A percentile compares a stretch with the other conserved stretches of the same genome.
Evolutionary conservation across 2,113 vertebrate species (phyloP).

Genomic region (Prionailurus viverrinus): DNA sequence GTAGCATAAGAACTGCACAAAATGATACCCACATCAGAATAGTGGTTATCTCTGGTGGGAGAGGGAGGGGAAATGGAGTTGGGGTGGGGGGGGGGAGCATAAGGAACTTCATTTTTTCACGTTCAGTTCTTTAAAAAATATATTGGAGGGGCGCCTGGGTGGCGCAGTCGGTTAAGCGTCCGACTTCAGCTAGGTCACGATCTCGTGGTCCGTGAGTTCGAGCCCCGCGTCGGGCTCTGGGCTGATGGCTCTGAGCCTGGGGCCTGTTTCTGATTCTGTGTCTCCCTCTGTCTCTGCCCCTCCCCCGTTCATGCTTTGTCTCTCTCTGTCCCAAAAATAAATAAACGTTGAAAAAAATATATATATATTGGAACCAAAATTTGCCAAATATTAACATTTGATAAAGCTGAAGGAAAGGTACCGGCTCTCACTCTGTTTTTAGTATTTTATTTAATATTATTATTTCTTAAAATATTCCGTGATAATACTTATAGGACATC

Average conservation of each 20-base stretch:
- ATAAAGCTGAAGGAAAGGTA: neutral
- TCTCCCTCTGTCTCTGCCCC: too few relatives aligned
- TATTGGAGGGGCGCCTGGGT: neutral
- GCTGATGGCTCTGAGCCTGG: too few relatives aligned
- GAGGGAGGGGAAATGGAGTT: too few relatives aligned
- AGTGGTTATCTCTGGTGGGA: neutral
- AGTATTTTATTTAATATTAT: neutral
- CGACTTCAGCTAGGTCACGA: too few relatives aligned
- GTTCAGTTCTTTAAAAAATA: neutral
- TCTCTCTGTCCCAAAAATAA: too few relatives aligned
- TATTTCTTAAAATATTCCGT: neutral
- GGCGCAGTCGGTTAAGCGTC: too few relatives aligned
- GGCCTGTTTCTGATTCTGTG: too few relatives aligned
- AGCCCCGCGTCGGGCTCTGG: too few relatives aligned
- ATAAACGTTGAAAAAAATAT: too few relatives aligned
- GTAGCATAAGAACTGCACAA: neutral
- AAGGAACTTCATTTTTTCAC: neutral
- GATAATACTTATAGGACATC: neutral
- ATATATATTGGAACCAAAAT: neutral
- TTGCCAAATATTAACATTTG: conserved; percentile 26
- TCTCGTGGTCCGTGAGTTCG: too few relatives aligned
- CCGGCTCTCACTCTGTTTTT: neutral
- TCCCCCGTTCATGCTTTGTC: too few relatives aligned
- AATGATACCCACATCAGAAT: neutral
- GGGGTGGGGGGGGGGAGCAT: neutral